Evolutionary conservation across 1,140 invertebrate genomes (phyloP), one percentile per base, ranked within the genome.

Genomic region (Bombus consobrinus): DNA sequence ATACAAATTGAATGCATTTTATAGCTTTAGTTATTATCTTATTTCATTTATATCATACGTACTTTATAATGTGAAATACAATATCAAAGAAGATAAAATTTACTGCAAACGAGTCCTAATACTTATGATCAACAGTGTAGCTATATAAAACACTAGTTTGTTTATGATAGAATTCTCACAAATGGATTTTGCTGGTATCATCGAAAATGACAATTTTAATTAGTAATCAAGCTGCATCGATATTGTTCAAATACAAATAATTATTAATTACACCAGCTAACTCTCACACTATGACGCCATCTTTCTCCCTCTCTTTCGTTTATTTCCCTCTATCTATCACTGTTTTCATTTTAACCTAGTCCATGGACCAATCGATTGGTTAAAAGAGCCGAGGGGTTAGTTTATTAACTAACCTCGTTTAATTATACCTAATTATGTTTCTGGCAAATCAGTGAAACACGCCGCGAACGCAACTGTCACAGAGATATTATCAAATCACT

Each of bases 181-280:
- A 88, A 34, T 34, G 8, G 15, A 32, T 91, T 90, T 90, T 80
- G 22, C 34, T 25, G 57, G 64, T 87, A 88, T 90, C 83, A 86
- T 89, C 87, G 91, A 88, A 92, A 93, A 92, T 90, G 89, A 92
- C 91, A 86, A 92, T 92, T 91, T 93, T 89, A 53, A 93, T 93
- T 92, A 92, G 92, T 90, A 93, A 93, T 93, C 91, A 93, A 93
- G 87, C 88, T 79, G 47, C 79, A 73, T 69, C 73, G 83, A 69
- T 78, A 89, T 89, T 93, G 88, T 88, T 89, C 91, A 89, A 92
- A 92, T 91, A 87, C 89, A 89, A 93, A 93, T 93, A 93, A 92
- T 91, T 93, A 89, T 87, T 75, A 80, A 71, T 74, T 41, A 37
- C 59, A 73, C 81, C 66, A 66, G 53, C 34, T 71, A 47, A n/a